phyloP scores from a whole-genome alignment of 2,797 vertebrate genomes.

The Sorex maritimensis region DNA sequence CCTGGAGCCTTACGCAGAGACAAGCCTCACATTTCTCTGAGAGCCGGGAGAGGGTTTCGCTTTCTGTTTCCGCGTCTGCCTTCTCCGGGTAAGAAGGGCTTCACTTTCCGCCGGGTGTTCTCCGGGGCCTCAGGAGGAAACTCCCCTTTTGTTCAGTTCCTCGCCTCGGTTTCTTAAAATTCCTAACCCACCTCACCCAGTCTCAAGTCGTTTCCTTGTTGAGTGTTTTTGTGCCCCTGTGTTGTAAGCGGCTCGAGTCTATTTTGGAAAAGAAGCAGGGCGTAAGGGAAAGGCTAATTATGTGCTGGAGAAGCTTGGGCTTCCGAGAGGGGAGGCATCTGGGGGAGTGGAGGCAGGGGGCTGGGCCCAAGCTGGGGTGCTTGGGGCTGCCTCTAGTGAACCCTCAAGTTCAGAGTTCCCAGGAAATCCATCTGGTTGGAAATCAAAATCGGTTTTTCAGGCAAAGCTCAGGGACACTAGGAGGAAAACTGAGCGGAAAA shows the following conservation, averaged over 20 bases:
- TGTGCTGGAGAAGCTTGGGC: not conserved
- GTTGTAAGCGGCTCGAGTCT: constrained; percentile 30
- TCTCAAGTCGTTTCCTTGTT: not conserved
- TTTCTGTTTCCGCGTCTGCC: not conserved
- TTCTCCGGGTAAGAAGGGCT: not conserved
- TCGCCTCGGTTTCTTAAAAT: constrained; percentile 47
- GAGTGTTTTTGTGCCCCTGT: constrained; percentile 6
- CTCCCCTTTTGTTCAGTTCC: not conserved
- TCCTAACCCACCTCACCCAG: not conserved
- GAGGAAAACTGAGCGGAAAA: not conserved
- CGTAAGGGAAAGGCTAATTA: constrained; percentile 41
- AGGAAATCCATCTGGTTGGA: constrained; percentile 33
- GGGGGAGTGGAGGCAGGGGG: not conserved
- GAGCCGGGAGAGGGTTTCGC: not conserved
- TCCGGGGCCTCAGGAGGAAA: constrained; percentile 9
- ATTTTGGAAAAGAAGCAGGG: constrained; percentile 48
- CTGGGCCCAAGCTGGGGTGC: not conserved
- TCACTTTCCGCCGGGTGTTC: not conserved
- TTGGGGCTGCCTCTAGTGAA: not conserved
- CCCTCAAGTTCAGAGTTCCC: not conserved
- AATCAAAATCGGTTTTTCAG: constrained; percentile 33
- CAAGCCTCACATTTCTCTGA: not conserved
- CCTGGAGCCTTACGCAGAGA: not conserved
- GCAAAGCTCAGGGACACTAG: not conserved
- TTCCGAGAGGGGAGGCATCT: constrained; percentile 1